Evolutionary conservation across 92 coral and sea anemone species (phyloP).

Genomic region (Montipora capitata): DNA sequence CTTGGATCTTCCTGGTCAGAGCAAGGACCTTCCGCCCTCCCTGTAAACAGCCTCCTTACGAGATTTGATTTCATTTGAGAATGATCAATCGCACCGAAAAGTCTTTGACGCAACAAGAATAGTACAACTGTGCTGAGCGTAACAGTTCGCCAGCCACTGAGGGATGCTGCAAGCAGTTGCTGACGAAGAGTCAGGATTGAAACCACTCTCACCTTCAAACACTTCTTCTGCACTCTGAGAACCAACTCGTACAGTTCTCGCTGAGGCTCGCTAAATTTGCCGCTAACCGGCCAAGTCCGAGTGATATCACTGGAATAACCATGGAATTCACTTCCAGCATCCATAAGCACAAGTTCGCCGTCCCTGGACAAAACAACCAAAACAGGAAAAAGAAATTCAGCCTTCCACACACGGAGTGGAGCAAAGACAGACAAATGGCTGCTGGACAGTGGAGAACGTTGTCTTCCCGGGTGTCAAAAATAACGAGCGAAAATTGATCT

Average conservation of each 20-base stretch:
- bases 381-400: too few relatives aligned
- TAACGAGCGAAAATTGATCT: too few relatives aligned
- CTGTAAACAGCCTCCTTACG: too few relatives aligned
- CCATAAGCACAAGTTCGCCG: conserved; percentile 94
- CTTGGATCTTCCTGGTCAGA: too few relatives aligned
- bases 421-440: neutral
- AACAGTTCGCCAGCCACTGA: neutral
- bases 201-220: conserved; percentile 81
- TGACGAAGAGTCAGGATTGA: neutral
- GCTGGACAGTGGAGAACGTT: too few relatives aligned
- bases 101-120: too few relatives aligned
- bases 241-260: conserved; percentile 92
- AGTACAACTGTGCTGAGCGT: too few relatives aligned
- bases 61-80: too few relatives aligned
- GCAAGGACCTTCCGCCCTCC: too few relatives aligned
- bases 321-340: conserved; percentile 97
- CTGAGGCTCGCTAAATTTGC: conserved; percentile 90
- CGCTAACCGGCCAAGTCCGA: conserved; percentile 97
- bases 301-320: conserved; percentile 98
- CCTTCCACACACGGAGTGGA: neutral
- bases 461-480: too few relatives aligned
- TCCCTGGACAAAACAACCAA: conserved; percentile 50
- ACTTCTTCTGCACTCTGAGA: conserved; percentile 88
- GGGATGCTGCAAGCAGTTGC: neutral
- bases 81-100: too few relatives aligned